A percentile compares a stretch with the other conserved stretches of the same genome.
Conservation (phyloP, 2,113 vertebrate species). For the Clinocottus analis region DNA sequence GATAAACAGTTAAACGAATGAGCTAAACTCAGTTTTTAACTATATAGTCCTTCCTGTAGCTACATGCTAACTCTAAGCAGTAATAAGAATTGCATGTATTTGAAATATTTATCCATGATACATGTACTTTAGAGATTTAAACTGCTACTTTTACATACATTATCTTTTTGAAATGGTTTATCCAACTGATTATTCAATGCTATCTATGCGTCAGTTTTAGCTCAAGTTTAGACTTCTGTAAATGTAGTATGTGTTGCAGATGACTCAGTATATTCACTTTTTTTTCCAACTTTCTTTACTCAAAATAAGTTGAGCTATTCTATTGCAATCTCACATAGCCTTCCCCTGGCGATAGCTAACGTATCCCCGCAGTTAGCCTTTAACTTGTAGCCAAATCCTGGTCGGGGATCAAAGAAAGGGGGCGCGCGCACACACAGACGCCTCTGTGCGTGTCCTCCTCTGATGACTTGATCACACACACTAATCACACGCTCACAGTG, state of each 20-base stretch:
- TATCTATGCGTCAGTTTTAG: not conserved
- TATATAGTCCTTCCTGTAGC: not conserved
- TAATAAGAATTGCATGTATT: too few relatives aligned
- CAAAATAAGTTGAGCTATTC: not conserved
- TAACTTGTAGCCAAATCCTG: not conserved
- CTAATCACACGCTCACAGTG: constrained; percentile 46
- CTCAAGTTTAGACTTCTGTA: not conserved
- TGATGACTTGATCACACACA: constrained; percentile 61
- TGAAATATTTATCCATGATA: too few relatives aligned
- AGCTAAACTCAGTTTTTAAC: not conserved
- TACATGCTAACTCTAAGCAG: too few relatives aligned
- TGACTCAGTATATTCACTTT: not conserved
- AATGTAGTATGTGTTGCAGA: not conserved
- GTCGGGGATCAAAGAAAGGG: constrained; percentile 12
- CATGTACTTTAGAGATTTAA: not conserved
- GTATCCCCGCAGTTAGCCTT: not conserved
- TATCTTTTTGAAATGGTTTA: not conserved
- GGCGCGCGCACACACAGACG: not conserved
- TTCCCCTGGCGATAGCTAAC: not conserved
- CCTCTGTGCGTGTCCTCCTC: not conserved
- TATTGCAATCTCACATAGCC: not conserved
- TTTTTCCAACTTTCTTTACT: not conserved
- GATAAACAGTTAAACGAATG: too few relatives aligned
- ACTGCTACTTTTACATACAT: not conserved
- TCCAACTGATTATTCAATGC: too few relatives aligned